These are phyloP conservation scores for Montifringilla adamsi DNA, from an alignment of 2,113 vertebrate species.

Conservation along the genomic window DNA sequence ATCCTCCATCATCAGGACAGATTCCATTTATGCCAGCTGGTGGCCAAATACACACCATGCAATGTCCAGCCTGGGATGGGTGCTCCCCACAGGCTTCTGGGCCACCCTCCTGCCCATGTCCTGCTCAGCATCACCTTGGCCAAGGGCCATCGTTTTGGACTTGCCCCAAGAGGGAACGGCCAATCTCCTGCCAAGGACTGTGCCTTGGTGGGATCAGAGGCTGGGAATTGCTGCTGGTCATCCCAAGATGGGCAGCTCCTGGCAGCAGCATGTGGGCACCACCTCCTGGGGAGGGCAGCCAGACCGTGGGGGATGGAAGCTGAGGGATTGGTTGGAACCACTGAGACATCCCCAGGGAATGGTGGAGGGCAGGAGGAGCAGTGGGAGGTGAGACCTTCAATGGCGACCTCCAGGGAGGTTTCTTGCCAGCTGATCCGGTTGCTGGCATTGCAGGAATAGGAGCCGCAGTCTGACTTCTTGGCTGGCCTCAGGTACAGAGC, in stretches of 20 bases:
- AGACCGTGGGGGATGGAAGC: not conserved
- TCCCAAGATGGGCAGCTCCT: not conserved
- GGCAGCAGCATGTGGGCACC: not conserved
- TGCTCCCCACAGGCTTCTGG: accelerated
- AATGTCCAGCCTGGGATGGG: accelerated
- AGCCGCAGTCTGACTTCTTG: not conserved
- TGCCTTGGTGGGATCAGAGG: not conserved
- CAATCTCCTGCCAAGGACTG: not conserved
- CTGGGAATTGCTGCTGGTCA: not conserved
- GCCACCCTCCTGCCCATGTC: accelerated
- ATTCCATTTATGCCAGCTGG: not conserved
- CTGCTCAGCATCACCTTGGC: not conserved
- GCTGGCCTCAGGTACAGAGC: not conserved
- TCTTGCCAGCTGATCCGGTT: conserved; percentile 25
- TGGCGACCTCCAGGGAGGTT: not conserved
- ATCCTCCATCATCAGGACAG: not conserved
- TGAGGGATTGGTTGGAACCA: not conserved
- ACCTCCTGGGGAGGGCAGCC: accelerated
- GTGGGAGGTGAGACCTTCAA: not conserved
- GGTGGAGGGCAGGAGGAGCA: not conserved
- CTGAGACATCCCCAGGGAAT: not conserved
- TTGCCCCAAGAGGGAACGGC: not conserved
- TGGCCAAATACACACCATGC: not conserved
- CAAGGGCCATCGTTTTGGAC: not conserved
- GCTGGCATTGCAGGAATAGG: conserved; percentile 52